Evolutionary conservation across 2,888 invertebrate species (phyloP), one percentile per base, ranked within the genome.

Genomic region (Sympetrum striolatum): DNA sequence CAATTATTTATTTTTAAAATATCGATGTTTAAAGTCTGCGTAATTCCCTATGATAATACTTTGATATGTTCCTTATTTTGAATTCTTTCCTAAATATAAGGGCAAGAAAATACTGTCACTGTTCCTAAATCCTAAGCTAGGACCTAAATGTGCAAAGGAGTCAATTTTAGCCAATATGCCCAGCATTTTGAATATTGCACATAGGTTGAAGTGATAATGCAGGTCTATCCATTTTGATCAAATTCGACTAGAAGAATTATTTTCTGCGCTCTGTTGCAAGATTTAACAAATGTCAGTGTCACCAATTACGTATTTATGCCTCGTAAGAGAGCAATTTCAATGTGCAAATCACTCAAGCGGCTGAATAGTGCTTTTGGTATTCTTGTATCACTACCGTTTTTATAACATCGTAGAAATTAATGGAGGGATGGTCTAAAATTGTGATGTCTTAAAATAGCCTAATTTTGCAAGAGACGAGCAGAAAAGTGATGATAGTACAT

Each of bases 311-410:
- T 18, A 58, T 58, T 35, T 22, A 86, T 14, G 22, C 37, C 86
- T 60, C 39, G 0, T 18, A 82, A 82, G 58, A 60, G 8, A 58
- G 22, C 35, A 86, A 86, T 64, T 86, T 64, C 39, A 60, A 86
- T 86, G 86, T 86, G 60, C 60, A 31, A 35, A 58, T 86, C 86
- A 60, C 37, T 86, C 60, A 86, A 64, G 60, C 53, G 86, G 86
- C 86, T 86, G 60, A 86, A 60, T 86, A 86, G 86, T 86, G 60
- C 86, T 86, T 86, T 86, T 86, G 86, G 86, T 86, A 86, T 86
- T 86, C 86, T 60, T 86, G 86, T 86, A 64, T 60, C 60, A 86
- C 64, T 58, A 86, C 35, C 15, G n/a, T 37, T 86, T 82, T 86
- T 86, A 86, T 86, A 86, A 64, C 22, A 53, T 64, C 22, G 60